Base-by-base conservation (phyloP, 2,113 vertebrate genomes). In the Burhinus bistriatus region DNA sequence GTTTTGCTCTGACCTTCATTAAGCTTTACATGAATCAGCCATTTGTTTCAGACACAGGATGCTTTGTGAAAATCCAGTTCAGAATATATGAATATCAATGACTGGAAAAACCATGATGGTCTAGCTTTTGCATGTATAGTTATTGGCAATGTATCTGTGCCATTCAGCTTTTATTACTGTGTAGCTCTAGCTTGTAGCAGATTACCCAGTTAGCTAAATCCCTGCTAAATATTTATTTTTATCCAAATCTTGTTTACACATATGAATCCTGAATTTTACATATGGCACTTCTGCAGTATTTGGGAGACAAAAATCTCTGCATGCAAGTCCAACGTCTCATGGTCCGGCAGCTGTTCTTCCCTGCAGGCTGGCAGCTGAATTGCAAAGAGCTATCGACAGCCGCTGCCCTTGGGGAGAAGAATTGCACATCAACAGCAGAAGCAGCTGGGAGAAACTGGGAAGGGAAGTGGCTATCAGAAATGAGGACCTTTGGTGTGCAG, bases 41-140 rank as follows among this genome's bases (percentile, higher is more conserved):
- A 72, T 83, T 93, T 83, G 23, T 85, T 95, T 91, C 87, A 90
- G 45, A 80, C 7, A 21, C 11, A 61, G 9, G 17, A 80, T 81
- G 30, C 4, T 94, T 75, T 65, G 5, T 57, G 58, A 90, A 96
- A 95, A 93, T 47, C 9, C 30, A 23, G 15, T 70, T 92, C 45
- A 47, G 52, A 88, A 70, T 90, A 83, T 88, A n/a, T 96, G 70
- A 93, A 88, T 90, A 78, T 30, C 71, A 86, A 34, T 83, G 45
- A 73, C 71, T 80, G 51, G 34, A 88, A 88, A 96, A 76, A 83
- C 22, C 10, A 59, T 1, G 11, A 38, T 54, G 15, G 11, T 57
- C 15, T 66, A 70, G 80, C 42, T 85, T 90, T 40, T 62, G 12
- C 25, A 51, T 44, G 0, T 62, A 40, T 18, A 66, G 6, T 40